Evolutionary conservation across 2,888 invertebrate genomes (phyloP).

Genomic region (Diadegma fenestrale): DNA sequence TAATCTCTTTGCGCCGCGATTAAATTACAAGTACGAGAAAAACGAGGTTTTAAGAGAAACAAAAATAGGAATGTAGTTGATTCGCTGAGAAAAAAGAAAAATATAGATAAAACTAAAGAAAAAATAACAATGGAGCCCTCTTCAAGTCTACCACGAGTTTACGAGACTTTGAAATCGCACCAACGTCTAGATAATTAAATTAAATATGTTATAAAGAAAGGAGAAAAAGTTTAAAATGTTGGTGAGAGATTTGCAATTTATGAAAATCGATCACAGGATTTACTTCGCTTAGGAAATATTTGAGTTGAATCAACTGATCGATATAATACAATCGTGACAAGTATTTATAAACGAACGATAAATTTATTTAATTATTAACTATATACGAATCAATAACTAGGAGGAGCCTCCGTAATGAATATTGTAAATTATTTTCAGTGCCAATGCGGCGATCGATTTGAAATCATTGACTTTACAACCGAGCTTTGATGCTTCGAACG

Average conservation of each 20-base stretch:
- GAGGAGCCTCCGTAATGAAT: neutral
- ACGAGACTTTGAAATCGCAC: slow-evolving; percentile 35
- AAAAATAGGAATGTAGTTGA: slow-evolving; percentile 43
- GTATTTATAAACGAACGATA: slow-evolving; percentile 1
- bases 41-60: slow-evolving; percentile 16
- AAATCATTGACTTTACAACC: neutral
- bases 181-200: slow-evolving; percentile 28
- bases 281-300: neutral
- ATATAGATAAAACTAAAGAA: neutral
- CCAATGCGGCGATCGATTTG: slow-evolving; percentile 1
- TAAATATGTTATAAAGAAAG: slow-evolving; percentile 7
- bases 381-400: neutral
- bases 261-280: neutral
- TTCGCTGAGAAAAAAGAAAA: slow-evolving; percentile 12
- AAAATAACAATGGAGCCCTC: neutral
- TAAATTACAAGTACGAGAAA: slow-evolving; percentile 53
- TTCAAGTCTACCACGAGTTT: slow-evolving; percentile 35
- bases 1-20: slow-evolving; percentile 49
- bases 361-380: slow-evolving; percentile 2
- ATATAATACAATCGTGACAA: neutral
- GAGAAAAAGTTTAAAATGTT: slow-evolving; percentile 7
- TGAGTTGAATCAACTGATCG: neutral
- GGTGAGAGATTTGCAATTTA: neutral
- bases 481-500: neutral
- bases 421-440: neutral